Evolutionary conservation across 2,113 vertebrate species (phyloP).

Genomic region (Equus quagga): DNA sequence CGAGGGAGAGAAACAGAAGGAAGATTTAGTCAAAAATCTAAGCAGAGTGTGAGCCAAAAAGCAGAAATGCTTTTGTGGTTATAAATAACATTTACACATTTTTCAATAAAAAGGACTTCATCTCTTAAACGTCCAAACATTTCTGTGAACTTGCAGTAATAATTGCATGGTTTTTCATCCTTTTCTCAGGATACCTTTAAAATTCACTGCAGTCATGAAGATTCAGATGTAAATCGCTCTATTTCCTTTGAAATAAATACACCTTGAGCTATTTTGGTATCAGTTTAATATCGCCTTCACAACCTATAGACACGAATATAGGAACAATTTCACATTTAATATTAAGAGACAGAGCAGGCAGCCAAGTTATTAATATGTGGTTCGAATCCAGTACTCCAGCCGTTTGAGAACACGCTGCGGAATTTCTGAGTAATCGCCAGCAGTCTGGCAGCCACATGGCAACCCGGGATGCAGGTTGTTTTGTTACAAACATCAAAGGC

Average conservation of each 20-base stretch:
- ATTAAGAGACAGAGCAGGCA: neutral
- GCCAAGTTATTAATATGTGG: neutral
- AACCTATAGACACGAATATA: neutral
- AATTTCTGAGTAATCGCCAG: neutral
- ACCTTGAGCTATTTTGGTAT: neutral
- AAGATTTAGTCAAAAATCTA: neutral
- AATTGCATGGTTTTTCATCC: neutral
- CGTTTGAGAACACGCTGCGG: rapidly evolving
- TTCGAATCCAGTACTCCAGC: neutral
- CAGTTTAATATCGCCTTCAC: neutral
- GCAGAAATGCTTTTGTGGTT: neutral
- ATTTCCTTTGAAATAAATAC: neutral
- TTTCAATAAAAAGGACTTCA: neutral
- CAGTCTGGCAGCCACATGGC: neutral
- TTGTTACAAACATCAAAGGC: neutral
- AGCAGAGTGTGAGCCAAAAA: neutral
- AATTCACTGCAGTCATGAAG: neutral
- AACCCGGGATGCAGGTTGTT: neutral
- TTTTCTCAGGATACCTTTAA: neutral
- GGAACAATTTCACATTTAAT: neutral
- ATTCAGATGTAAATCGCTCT: neutral
- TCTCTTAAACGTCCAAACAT: neutral
- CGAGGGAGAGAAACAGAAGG: neutral
- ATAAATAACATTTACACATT: neutral
- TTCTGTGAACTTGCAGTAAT: neutral